These are phyloP conservation scores for Eucera pruinosa DNA, from an alignment of 2,888 invertebrate genomes.

Conservation along the genomic window DNA sequence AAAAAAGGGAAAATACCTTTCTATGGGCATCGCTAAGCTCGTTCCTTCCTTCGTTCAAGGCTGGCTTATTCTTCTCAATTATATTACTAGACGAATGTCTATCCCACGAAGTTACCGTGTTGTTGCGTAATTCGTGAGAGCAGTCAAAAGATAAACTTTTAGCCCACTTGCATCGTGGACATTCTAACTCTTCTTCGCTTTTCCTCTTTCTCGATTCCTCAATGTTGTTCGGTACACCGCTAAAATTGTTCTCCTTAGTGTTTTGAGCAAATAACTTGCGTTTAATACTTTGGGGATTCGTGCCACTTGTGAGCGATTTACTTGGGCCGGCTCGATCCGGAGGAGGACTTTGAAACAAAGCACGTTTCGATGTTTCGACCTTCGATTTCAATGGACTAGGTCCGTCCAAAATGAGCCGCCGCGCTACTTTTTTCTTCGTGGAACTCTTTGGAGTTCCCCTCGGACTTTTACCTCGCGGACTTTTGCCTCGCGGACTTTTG, in stretches of 20 bases:
- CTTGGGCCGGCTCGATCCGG: slow-evolving; percentile 79
- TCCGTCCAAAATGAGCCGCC: slow-evolving; percentile 85
- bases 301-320: slow-evolving; percentile 77
- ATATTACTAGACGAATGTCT: slow-evolving; percentile 75
- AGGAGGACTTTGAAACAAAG: slow-evolving; percentile 90
- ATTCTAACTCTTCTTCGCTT: slow-evolving; percentile 79
- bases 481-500: too few relatives aligned
- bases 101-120: slow-evolving; percentile 68
- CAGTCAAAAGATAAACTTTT: slow-evolving; percentile 87
- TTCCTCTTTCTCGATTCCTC: slow-evolving; percentile 79
- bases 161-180: slow-evolving; percentile 78
- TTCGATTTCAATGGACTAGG: slow-evolving; percentile 77
- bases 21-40: slow-evolving; percentile 88
- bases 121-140: slow-evolving; percentile 71
- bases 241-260: slow-evolving; percentile 69
- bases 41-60: slow-evolving; percentile 74
- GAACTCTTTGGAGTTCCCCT: slow-evolving; percentile 87
- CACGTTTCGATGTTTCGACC: slow-evolving; percentile 88
- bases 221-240: slow-evolving; percentile 39
- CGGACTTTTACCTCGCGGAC: slow-evolving; percentile 86
- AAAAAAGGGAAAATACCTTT: slow-evolving; percentile 85
- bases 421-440: slow-evolving; percentile 85
- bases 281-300: slow-evolving; percentile 87
- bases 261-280: slow-evolving; percentile 88
- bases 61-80: slow-evolving; percentile 66